Conservation (phyloP, 2,113 vertebrate genomes). For the Antechinus stuartii region DNA sequence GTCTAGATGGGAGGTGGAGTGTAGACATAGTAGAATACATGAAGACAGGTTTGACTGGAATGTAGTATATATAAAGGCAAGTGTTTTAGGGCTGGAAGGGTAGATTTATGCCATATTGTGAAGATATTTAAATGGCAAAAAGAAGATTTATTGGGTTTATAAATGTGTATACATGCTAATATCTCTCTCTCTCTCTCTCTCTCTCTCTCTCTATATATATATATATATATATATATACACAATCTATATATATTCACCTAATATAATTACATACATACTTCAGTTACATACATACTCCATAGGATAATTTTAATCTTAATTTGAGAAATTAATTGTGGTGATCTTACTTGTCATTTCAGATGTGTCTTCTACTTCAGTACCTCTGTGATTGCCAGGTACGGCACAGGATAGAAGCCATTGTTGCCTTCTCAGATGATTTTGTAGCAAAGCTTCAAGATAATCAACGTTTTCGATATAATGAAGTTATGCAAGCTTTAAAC, state of each 20-base stretch:
- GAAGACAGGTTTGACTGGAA: neutral
- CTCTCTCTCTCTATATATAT: too few species aligned
- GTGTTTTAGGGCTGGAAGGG: neutral
- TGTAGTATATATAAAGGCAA: neutral
- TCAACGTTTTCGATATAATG: slow-evolving; percentile 96
- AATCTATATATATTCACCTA: neutral
- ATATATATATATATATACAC: neutral
- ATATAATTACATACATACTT: neutral
- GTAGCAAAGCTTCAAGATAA: slow-evolving; percentile 96
- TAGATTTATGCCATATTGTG: neutral
- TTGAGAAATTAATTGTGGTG: neutral
- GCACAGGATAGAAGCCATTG: slow-evolving; percentile 96
- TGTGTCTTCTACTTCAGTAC: slow-evolving; percentile 97
- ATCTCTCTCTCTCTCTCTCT: neutral
- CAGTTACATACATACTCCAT: too few species aligned
- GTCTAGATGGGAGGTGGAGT: neutral
- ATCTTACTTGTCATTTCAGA: slow-evolving; percentile 82
- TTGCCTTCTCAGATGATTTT: slow-evolving; percentile 97
- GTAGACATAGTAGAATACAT: neutral
- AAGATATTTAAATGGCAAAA: neutral
- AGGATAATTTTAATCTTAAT: neutral
- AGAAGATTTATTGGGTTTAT: neutral
- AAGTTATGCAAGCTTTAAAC: slow-evolving; percentile 98
- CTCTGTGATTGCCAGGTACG: slow-evolving; percentile 97
- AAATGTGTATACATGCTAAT: neutral